Percentiles rank a stretch among this genome's conserved stretches.
Evolutionary conservation across 2,113 vertebrate genomes (phyloP).

Genomic region (Scophthalmus maximus): DNA sequence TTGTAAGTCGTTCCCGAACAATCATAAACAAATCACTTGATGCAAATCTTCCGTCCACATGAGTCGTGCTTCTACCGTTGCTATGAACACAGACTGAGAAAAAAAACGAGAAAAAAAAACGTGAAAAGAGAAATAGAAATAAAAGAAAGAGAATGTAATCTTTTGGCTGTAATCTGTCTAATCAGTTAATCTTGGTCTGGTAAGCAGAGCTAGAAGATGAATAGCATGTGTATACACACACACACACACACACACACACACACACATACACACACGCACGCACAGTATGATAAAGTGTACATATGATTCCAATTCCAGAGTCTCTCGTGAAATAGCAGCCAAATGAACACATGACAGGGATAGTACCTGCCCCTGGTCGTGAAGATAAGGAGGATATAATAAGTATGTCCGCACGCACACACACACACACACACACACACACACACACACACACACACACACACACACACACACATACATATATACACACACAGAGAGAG

Average conservation of each 20-base stretch:
- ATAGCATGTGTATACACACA: constrained; percentile 3
- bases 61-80: neutral
- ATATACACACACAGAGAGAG: constrained; percentile 23
- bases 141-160: neutral
- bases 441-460: constrained; percentile 36
- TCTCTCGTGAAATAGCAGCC: constrained; percentile 45
- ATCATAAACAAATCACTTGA: neutral
- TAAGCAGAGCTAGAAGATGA: constrained; percentile 41
- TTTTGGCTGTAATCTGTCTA: constrained; percentile 33
- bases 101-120: neutral
- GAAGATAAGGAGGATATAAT: constrained; percentile 73
- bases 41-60: neutral
- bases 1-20: too few species aligned
- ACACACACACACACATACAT: constrained; percentile 19
- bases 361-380: constrained; percentile 59
- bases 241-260: neutral
- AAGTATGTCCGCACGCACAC: constrained; percentile 58
- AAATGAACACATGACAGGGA: constrained; percentile 58
- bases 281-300: neutral
- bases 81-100: neutral
- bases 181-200: constrained; percentile 27
- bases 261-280: neutral
- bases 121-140: neutral
- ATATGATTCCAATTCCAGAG: constrained; percentile 42
- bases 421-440: constrained; percentile 17